Conservation (phyloP, 1,140 invertebrate genomes). For the Dreissena polymorpha region DNA sequence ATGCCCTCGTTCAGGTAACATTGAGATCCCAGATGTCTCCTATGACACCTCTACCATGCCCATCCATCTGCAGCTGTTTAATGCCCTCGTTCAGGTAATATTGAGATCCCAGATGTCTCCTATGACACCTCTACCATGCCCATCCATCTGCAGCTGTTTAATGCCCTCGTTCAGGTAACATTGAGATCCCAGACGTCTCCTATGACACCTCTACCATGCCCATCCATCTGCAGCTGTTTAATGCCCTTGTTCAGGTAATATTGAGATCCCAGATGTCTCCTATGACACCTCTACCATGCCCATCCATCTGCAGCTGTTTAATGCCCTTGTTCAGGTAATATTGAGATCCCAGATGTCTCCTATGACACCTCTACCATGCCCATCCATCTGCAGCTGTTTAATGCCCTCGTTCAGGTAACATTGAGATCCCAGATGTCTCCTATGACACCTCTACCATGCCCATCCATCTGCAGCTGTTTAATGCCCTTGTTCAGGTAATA, state of each 20-base stretch:
- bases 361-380: conserved; percentile 91
- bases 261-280: conserved; percentile 61
- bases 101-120: conserved; percentile 61
- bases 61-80: conserved; percentile 94
- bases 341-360: conserved; percentile 61
- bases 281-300: conserved; percentile 91
- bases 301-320: conserved; percentile 94
- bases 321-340: conserved; percentile 92
- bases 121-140: conserved; percentile 91
- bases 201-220: conserved; percentile 91
- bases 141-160: conserved; percentile 94
- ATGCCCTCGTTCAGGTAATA: conserved; percentile 92
- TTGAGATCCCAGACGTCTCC: conserved; percentile 61
- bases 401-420: conserved; percentile 91
- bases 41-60: conserved; percentile 91
- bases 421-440: conserved; percentile 61
- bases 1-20: conserved; percentile 91
- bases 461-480: conserved; percentile 94
- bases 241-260: conserved; percentile 92
- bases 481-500: conserved; percentile 92
- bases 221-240: conserved; percentile 94
- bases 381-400: conserved; percentile 94
- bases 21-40: conserved; percentile 61
- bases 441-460: conserved; percentile 91
- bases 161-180: conserved; percentile 91